Base-by-base conservation (phyloP, 2,113 vertebrate species). In the Callipepla californica region DNA sequence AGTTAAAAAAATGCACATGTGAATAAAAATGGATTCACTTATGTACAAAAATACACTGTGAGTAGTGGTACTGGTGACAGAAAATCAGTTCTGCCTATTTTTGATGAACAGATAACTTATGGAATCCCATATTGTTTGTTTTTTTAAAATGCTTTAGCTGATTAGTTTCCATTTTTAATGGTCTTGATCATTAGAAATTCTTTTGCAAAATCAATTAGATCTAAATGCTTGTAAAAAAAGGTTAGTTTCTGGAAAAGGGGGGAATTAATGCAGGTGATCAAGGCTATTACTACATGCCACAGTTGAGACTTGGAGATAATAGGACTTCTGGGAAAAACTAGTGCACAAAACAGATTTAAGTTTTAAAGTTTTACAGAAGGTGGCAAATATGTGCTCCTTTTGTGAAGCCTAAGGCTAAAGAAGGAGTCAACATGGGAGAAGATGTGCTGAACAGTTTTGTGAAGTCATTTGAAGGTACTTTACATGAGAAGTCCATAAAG, bases 401-500 rank as follows among this genome's bases (percentile, higher is more conserved):
- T 40, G 28, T 86, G 25, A 83, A 78, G n/a, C 23, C 38, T 74
- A 74, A 92, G 44, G 25, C 48, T 84, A 53, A 3, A 70, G 32
- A 80, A 82, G 81, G 23, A 58, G 26, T 70, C 40, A 86, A 58
- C 22, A 44, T 30, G 16, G 32, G 16, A 93, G 58, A 87, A 83
- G 63, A 53, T 19, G 48, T 32, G 32, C 55, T 90, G 48, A 92
- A 44, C 12, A 62, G 8, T 69, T 82, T 93, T 69, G 6, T 80
- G 12, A 90, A 93, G 19, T 55, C 62, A 87, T 90, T 94, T 94
- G 88, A 32, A 95, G 59, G 47, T 76, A 65, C 6, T 85, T 92
- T 93, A 44, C 78, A 93, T 82, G 23, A 79, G 32, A 91, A 84
- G 45, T 84, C 48, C 42, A 51, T 80, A 91, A 95, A 95, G 42